A percentile compares a stretch with the other conserved stretches of the same genome.
Evolutionary conservation across 2,888 invertebrate species (phyloP).

Genomic region (Ditylenchus weischeri): DNA sequence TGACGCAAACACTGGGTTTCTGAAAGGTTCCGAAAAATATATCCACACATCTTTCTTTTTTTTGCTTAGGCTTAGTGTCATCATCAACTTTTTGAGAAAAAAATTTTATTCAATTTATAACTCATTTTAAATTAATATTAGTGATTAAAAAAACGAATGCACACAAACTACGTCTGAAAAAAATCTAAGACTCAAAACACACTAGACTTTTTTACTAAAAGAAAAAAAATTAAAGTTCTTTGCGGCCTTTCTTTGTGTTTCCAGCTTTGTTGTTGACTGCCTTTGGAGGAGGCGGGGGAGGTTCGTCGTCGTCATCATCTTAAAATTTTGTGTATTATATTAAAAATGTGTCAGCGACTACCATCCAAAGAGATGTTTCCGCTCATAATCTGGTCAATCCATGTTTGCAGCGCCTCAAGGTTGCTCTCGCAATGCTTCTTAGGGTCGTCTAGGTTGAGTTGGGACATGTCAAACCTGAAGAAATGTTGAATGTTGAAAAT

Average conservation of each 20-base stretch:
- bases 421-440: constrained; percentile 57
- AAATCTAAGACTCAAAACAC: not conserved
- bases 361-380: constrained; percentile 56
- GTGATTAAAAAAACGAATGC: not conserved
- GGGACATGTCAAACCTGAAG: constrained; percentile 58
- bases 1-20: no score
- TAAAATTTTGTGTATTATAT: not conserved
- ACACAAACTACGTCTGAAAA: not conserved
- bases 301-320: constrained; percentile 28
- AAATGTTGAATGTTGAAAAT: no score
- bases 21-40: no score
- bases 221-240: constrained; percentile 21
- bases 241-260: constrained; percentile 21
- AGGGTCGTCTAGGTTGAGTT: constrained; percentile 58
- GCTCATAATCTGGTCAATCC: constrained; percentile 59
- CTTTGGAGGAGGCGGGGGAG: constrained; percentile 23
- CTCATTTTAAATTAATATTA: not conserved
- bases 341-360: constrained; percentile 18
- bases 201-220: no score
- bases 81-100: no score
- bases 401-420: constrained; percentile 58
- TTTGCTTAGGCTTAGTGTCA: no score
- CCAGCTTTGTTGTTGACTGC: not conserved
- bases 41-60: no score
- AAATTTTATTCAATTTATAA: not conserved